Conservation (phyloP, 2,797 vertebrate species). For the Anguilla marmorata region DNA sequence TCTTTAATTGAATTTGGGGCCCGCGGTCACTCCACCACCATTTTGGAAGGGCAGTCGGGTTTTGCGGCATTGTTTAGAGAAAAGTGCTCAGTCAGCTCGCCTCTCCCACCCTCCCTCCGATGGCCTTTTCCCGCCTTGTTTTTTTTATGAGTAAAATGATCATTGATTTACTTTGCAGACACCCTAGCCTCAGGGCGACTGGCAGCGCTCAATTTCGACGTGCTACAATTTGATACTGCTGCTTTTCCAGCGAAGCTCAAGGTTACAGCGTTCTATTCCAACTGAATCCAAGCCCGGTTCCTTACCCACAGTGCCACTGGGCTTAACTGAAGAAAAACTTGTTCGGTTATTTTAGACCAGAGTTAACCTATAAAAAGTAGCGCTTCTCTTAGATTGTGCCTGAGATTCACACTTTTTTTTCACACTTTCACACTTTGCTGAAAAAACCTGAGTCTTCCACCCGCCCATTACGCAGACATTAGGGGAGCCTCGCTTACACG, state of each 20-base stretch:
- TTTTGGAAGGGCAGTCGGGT: background rate
- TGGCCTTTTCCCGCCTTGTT: background rate
- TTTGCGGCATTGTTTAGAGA: background rate
- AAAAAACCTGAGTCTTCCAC: background rate
- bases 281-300: background rate
- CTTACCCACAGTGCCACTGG: background rate
- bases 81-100: background rate
- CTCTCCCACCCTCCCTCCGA: background rate
- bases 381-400: background rate
- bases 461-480: background rate
- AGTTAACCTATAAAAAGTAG: background rate
- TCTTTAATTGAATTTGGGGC: slow-evolving; percentile 1
- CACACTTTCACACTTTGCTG: background rate
- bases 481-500: background rate
- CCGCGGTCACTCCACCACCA: background rate
- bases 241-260: background rate
- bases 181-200: background rate
- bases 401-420: background rate
- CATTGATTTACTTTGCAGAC: background rate
- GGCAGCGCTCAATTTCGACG: background rate
- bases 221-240: background rate
- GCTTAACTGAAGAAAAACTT: background rate
- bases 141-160: background rate
- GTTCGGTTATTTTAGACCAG: background rate
- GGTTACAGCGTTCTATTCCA: background rate